Percentiles rank a stretch among this genome's conserved stretches.
Evolutionary conservation across 1,140 invertebrate species (phyloP).

Genomic region (Pseudomyrmex dendroicus): DNA sequence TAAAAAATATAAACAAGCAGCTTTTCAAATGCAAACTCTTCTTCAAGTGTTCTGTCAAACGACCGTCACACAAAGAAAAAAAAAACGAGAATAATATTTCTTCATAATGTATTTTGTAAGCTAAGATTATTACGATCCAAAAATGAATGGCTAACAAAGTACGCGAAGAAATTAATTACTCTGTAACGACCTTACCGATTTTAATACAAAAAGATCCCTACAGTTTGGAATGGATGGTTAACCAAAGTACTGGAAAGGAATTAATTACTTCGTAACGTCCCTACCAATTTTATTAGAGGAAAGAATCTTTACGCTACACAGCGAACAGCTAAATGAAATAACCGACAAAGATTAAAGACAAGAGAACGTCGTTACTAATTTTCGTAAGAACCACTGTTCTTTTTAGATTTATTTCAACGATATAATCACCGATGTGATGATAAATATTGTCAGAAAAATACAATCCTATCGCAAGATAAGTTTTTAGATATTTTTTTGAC

Average conservation of each 20-base stretch:
- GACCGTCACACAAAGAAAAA: background rate
- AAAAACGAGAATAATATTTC: constrained; percentile 38
- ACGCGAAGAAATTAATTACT: constrained; percentile 58
- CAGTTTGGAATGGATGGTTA: constrained; percentile 25
- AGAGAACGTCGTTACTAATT: constrained; percentile 29
- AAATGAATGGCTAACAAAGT: constrained; percentile 47
- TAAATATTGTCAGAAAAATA: background rate
- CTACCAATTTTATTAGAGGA: constrained; percentile 31
- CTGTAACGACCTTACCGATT: constrained; percentile 54
- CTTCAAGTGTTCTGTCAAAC: constrained; percentile 13
- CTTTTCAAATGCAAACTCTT: constrained; percentile 1
- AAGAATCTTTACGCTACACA: background rate
- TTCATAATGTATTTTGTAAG: constrained; percentile 37
- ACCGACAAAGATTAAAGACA: constrained; percentile 35
- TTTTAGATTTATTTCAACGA: background rate
- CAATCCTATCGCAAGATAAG: background rate
- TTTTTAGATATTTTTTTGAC: background rate
- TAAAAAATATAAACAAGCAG: background rate
- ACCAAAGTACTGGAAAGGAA: constrained; percentile 48
- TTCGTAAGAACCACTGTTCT: constrained; percentile 15
- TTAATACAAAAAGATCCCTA: constrained; percentile 47
- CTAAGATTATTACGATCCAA: constrained; percentile 45
- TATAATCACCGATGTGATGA: background rate
- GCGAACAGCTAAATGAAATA: constrained; percentile 34
- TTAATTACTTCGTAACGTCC: constrained; percentile 49